A percentile compares a stretch with the other conserved stretches of the same genome.
phyloP scores from a whole-genome alignment of 2,888 invertebrate genomes.

The Luffia ferchaultella region DNA sequence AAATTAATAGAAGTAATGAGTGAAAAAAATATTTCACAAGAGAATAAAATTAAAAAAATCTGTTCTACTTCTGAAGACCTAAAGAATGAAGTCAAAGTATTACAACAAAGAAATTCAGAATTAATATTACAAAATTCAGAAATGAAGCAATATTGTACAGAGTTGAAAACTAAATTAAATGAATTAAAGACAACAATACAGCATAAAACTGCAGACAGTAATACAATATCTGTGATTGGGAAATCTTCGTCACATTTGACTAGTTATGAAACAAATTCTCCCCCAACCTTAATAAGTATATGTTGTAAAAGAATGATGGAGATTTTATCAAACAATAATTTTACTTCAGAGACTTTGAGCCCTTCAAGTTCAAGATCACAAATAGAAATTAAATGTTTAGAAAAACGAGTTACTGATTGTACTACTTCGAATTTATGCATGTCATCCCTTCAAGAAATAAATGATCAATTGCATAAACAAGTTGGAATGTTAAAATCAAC shows the following conservation, averaged over 20 bases:
- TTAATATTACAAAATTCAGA: background rate
- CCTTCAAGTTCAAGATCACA: background rate
- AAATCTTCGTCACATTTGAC: background rate
- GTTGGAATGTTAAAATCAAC: slow-evolving; percentile 24
- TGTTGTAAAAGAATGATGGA: slow-evolving; percentile 39
- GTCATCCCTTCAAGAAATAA: slow-evolving; percentile 29
- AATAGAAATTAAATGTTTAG: background rate
- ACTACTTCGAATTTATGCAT: background rate
- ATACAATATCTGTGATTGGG: background rate
- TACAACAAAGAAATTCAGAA: background rate
- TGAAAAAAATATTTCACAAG: background rate
- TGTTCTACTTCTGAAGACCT: background rate
- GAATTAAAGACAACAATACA: background rate
- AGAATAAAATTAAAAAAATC: slow-evolving; percentile 1
- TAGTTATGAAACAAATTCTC: slow-evolving; percentile 20
- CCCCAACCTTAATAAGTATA: slow-evolving; percentile 40
- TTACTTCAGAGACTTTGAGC: background rate
- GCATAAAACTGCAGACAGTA: background rate
- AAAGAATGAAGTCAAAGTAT: background rate
- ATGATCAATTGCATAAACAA: slow-evolving; percentile 21
- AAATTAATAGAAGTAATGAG: background rate
- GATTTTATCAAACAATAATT: slow-evolving; percentile 1
- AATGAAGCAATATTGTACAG: background rate
- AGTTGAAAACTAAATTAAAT: background rate
- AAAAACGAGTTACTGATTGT: background rate